Evolutionary conservation across 2,888 invertebrate species (phyloP).

Genomic region (Mactromeris polynyma): DNA sequence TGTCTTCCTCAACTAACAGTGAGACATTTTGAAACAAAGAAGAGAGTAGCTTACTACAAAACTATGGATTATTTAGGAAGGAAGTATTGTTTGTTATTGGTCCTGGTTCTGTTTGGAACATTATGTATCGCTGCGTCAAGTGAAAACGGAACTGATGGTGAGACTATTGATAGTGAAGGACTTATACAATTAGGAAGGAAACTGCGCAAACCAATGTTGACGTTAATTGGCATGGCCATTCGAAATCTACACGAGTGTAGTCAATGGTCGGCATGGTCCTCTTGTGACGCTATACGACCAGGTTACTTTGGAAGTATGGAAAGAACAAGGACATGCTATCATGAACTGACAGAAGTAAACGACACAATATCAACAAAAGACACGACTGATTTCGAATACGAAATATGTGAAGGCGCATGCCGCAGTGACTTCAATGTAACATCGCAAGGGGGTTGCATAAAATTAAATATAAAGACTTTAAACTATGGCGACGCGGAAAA

Average conservation of each 20-base stretch:
- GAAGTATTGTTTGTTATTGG: not conserved
- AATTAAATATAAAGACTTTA: not conserved
- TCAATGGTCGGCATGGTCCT: not conserved
- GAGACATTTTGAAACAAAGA: not conserved
- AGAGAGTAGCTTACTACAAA: not conserved
- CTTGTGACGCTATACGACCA: not conserved
- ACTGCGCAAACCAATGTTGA: not conserved
- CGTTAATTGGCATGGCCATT: not conserved
- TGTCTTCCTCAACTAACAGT: not conserved
- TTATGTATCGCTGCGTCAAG: not conserved
- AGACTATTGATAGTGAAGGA: not conserved
- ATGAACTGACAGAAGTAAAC: not conserved
- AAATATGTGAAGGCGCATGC: not conserved
- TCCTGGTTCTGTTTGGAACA: not conserved
- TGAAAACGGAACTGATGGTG: not conserved
- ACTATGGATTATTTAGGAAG: not conserved
- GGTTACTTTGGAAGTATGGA: not conserved
- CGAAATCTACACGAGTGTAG: not conserved
- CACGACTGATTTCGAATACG: not conserved
- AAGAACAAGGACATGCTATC: not conserved
- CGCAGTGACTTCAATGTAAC: not conserved
- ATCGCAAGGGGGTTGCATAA: not conserved
- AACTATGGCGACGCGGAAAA: not conserved
- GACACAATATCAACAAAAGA: not conserved
- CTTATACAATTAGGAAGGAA: not conserved